Percentiles rank a stretch among this genome's conserved stretches.
phyloP scores from a whole-genome alignment of 1,140 invertebrate species.

The Rhizoglyphus robini region DNA sequence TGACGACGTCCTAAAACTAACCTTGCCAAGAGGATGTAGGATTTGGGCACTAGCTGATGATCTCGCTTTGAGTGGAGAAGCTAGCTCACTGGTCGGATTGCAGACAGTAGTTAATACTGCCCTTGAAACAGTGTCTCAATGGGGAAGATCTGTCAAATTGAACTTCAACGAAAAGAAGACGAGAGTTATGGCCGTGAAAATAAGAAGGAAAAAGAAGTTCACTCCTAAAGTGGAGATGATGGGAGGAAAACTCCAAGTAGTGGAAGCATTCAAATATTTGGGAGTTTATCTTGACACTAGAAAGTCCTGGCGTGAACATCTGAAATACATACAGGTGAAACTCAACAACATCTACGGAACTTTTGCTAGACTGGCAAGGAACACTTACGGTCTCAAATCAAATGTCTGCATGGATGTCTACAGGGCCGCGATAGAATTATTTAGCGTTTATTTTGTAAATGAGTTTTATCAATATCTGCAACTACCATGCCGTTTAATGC shows the following conservation, averaged over 20 bases:
- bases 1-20: background rate
- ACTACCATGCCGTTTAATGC: too few relatives aligned
- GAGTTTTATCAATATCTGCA: too few relatives aligned
- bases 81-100: background rate
- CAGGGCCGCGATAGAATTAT: background rate
- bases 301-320: background rate
- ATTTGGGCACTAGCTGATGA: constrained; percentile 19
- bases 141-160: constrained; percentile 2
- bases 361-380: background rate
- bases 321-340: background rate
- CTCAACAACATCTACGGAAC: background rate
- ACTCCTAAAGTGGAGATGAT: background rate
- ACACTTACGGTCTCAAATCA: background rate
- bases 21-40: background rate
- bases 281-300: constrained; percentile 3
- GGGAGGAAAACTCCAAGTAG: background rate
- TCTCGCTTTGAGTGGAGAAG: background rate
- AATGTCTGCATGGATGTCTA: background rate
- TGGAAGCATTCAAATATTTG: background rate
- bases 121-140: background rate
- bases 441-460: too few relatives aligned
- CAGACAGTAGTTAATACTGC: background rate
- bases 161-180: constrained; percentile 14
- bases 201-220: background rate
- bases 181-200: background rate